Conservation (phyloP, 2,888 invertebrate genomes). For the Eupelmus urozonus region DNA sequence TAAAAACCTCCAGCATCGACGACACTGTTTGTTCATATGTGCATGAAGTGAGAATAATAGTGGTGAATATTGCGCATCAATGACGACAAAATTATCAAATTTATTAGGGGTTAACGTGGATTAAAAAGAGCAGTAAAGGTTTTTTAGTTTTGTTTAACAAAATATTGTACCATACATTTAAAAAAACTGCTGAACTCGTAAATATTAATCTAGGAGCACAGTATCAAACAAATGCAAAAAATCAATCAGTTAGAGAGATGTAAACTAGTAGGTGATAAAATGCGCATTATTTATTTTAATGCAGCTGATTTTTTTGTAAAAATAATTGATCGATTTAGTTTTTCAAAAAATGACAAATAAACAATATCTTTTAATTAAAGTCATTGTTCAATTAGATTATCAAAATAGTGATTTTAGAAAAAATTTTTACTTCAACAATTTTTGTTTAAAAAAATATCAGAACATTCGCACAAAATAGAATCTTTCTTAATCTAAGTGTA, state of each 20-base stretch:
- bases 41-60: neutral
- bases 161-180: slow-evolving; percentile 7
- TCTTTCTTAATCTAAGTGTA: no score
- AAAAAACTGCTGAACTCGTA: slow-evolving; percentile 15
- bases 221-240: slow-evolving; percentile 20
- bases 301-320: neutral
- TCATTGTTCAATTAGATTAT: neutral
- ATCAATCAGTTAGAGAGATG: slow-evolving; percentile 22
- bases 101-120: slow-evolving; percentile 34
- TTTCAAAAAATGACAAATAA: slow-evolving; percentile 16
- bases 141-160: neutral
- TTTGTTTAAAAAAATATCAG: neutral
- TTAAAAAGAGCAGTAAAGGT: neutral
- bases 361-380: neutral
- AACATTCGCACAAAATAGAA: neutral
- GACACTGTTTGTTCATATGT: slow-evolving; percentile 35
- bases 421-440: neutral
- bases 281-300: slow-evolving; percentile 7
- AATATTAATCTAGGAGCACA: slow-evolving; percentile 23
- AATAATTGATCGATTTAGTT: no score
- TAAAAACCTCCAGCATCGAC: slow-evolving; percentile 12
- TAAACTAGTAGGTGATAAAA: slow-evolving; percentile 11
- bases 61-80: slow-evolving; percentile 6
- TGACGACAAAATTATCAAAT: slow-evolving; percentile 31
- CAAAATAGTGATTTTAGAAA: neutral